Conservation (phyloP, 2,797 vertebrate species). For the Gambusia yucatana region DNA sequence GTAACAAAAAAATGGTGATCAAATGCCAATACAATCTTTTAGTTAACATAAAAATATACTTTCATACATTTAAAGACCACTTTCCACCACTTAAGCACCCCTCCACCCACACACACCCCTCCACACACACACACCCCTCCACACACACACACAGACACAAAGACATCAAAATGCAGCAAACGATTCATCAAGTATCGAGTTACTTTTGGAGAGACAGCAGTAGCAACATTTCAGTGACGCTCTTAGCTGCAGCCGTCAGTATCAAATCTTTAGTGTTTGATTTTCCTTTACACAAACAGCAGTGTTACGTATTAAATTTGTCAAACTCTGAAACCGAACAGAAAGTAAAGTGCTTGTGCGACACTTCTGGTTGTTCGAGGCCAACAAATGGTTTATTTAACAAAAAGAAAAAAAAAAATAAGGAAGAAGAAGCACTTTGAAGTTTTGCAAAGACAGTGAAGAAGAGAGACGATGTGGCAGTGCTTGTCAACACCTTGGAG, state of each 20-base stretch:
- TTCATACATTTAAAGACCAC: slow-evolving; percentile 78
- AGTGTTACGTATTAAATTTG: slow-evolving; percentile 47
- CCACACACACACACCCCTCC: not conserved
- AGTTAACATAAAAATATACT: slow-evolving; percentile 85
- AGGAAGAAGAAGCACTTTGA: slow-evolving; percentile 67
- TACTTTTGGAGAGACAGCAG: slow-evolving; percentile 78
- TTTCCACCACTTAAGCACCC: slow-evolving; percentile 39
- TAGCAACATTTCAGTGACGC: slow-evolving; percentile 69
- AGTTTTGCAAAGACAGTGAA: slow-evolving; percentile 42
- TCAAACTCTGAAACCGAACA: slow-evolving; percentile 45
- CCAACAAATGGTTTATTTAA: slow-evolving; percentile 64
- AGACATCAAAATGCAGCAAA: slow-evolving; percentile 81
- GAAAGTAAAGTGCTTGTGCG: slow-evolving; percentile 83
- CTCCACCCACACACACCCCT: slow-evolving; percentile 9
- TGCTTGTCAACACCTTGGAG: slow-evolving; percentile 73
- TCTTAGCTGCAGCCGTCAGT: slow-evolving; percentile 52
- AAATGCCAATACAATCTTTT: slow-evolving; percentile 85
- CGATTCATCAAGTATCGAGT: slow-evolving; percentile 74
- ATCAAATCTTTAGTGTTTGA: slow-evolving; percentile 59
- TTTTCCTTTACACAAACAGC: slow-evolving; percentile 55
- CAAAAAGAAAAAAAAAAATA: not conserved
- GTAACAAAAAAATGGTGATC: slow-evolving; percentile 77
- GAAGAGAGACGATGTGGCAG: slow-evolving; percentile 70
- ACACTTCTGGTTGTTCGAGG: slow-evolving; percentile 78
- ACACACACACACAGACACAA: slow-evolving; percentile 18